Evolutionary conservation across 2,113 vertebrate genomes (phyloP).

Genomic region (Nothobranchius kuhntae): DNA sequence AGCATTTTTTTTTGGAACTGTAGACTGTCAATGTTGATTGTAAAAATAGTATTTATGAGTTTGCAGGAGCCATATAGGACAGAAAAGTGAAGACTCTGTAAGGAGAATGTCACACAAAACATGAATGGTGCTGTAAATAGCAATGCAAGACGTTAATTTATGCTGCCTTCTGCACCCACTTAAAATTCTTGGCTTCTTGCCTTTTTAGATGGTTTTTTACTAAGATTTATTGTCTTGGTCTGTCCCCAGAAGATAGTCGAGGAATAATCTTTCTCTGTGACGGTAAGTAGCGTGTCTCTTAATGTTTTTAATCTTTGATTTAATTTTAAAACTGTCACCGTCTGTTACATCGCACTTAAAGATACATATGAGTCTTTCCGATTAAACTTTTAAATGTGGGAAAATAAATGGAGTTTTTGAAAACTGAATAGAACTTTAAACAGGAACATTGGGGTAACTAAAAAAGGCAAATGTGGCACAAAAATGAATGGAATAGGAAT

Average conservation of each 20-base stretch:
- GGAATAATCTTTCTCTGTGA: neutral
- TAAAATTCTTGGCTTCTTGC: constrained; percentile 1
- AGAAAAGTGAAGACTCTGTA: constrained; percentile 12
- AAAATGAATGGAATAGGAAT: too few species aligned
- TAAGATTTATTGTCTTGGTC: neutral
- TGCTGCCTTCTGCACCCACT: neutral
- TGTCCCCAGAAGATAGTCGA: neutral
- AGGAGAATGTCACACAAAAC: constrained; percentile 3
- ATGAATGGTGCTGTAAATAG: constrained; percentile 9
- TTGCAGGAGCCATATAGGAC: constrained; percentile 4
- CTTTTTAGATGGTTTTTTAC: neutral
- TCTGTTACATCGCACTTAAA: too few species aligned
- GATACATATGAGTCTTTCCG: too few species aligned
- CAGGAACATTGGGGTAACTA: too few species aligned
- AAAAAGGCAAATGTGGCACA: too few species aligned
- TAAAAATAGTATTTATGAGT: constrained; percentile 14
- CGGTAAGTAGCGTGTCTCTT: neutral
- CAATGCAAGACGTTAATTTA: neutral
- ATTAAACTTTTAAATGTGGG: too few species aligned
- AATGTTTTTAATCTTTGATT: neutral
- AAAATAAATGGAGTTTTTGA: too few species aligned
- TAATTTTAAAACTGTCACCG: too few species aligned
- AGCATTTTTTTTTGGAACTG: constrained; percentile 4
- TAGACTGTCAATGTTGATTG: constrained; percentile 11
- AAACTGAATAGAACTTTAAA: too few species aligned